phyloP scores from a whole-genome alignment of 2,113 vertebrate species.

The Megatriorchis doriae region DNA sequence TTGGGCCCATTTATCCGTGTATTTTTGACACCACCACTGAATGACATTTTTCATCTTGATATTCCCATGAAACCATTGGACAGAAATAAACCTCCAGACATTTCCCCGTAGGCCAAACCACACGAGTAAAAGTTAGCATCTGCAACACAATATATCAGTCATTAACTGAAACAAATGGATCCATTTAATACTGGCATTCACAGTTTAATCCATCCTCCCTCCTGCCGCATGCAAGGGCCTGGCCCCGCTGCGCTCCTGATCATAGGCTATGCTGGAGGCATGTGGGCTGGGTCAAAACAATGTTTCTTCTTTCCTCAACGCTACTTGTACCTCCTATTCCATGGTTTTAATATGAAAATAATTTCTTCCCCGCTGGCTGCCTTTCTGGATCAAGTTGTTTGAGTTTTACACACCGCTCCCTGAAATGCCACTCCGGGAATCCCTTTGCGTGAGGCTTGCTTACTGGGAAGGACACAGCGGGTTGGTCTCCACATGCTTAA shows the following conservation, averaged over 20 bases:
- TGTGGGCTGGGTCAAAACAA: not conserved
- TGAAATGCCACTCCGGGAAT: not conserved
- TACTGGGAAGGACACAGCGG: not conserved
- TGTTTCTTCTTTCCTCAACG: not conserved
- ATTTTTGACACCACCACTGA: not conserved
- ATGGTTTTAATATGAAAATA: not conserved
- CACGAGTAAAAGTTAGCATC: not conserved
- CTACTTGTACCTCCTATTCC: not conserved
- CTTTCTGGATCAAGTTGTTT: not conserved
- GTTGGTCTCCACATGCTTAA: not conserved
- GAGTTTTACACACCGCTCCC: not conserved
- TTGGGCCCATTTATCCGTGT: not conserved
- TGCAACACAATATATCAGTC: not conserved
- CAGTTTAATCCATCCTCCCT: not conserved
- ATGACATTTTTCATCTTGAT: not conserved
- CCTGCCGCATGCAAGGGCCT: rapidly evolving
- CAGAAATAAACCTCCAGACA: not conserved
- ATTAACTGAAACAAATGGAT: not conserved
- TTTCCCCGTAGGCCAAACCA: not conserved
- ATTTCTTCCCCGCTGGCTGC: not conserved
- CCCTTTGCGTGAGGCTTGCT: not conserved
- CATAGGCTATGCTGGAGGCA: not conserved
- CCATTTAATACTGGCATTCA: not conserved
- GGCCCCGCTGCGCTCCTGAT: not conserved
- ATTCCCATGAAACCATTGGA: not conserved